These are phyloP conservation scores for Eulacestoma nigropectus DNA, from an alignment of 2,113 vertebrate species.

Conservation along the genomic window DNA sequence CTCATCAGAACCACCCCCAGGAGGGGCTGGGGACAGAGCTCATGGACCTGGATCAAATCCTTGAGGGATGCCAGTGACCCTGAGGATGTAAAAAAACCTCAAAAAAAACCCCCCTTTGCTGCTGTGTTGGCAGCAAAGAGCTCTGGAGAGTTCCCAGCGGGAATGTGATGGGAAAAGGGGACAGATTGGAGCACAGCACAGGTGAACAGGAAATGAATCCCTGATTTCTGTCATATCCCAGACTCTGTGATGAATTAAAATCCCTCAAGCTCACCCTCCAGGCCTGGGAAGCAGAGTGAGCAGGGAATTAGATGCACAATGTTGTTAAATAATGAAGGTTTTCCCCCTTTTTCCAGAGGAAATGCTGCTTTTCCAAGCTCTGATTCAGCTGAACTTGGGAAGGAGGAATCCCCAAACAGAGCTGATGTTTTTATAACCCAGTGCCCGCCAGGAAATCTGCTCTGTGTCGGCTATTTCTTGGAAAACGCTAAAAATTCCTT, in stretches of 20 bases:
- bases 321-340: background rate
- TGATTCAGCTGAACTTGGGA: background rate
- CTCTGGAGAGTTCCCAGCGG: background rate
- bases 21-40: too few species aligned
- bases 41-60: background rate
- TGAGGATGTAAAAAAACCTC: background rate
- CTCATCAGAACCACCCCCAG: too few species aligned
- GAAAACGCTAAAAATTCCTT: background rate
- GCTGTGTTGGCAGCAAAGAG: background rate
- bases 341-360: background rate
- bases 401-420: background rate
- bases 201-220: background rate
- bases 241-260: background rate
- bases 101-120: too few species aligned
- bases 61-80: too few species aligned
- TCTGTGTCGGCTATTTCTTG: background rate
- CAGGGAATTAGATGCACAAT: background rate
- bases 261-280: background rate
- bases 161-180: background rate
- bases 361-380: background rate
- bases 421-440: rapidly evolving
- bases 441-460: background rate
- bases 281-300: background rate
- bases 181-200: background rate
- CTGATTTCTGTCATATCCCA: background rate